Base-by-base conservation (phyloP, 2,113 vertebrate species). In the Lates calcarifer region DNA sequence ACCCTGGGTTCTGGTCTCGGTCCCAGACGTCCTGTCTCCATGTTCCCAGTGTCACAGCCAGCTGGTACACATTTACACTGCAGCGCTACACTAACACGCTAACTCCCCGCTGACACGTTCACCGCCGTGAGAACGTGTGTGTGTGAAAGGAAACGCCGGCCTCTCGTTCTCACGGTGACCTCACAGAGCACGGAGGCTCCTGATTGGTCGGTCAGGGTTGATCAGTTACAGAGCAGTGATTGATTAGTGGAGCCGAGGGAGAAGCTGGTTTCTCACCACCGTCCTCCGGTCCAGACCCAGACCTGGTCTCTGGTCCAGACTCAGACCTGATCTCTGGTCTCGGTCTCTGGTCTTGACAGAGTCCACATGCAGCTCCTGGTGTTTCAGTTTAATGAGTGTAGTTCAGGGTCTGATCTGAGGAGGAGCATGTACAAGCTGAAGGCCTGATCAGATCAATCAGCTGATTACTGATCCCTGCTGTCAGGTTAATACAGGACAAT, bases 141-240 rank as follows among this genome's bases (percentile, higher is more conserved):
- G 35, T 26, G 69, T 69, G 4, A 39, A 15, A 39, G 28, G 62
- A 45, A 68, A 15, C 11, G 8, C 31, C 60, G 56, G 26, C 33
- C 63, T 71, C 18, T 24, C 18, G 24, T 89, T 89, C 82, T 61
- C 82, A 81, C 56, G 68, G 55, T 69, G 57, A 74, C 43, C 33
- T 58, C 62, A 45, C 43, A 39, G 28, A 49, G 13, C 62, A 17
- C 3, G 0, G 35, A 64, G 66, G 29, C 35, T 72, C 49, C 66
- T 65, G 66, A 84, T 68, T 82, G 81, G 87, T 43, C 6, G 12
- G 6, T 62, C 35, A 5, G 5, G 20, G 35, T 18, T 58, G 14
- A 5, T 69, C 53, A 13, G 1, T 67, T 63, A 58, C 37, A 20
- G n/a, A 41, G 1, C 5, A 65, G 24, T 62, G 63, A 61, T n/a